These are phyloP conservation scores for Dryas iulia DNA, from an alignment of 1,140 invertebrate species.

Conservation along the genomic window DNA sequence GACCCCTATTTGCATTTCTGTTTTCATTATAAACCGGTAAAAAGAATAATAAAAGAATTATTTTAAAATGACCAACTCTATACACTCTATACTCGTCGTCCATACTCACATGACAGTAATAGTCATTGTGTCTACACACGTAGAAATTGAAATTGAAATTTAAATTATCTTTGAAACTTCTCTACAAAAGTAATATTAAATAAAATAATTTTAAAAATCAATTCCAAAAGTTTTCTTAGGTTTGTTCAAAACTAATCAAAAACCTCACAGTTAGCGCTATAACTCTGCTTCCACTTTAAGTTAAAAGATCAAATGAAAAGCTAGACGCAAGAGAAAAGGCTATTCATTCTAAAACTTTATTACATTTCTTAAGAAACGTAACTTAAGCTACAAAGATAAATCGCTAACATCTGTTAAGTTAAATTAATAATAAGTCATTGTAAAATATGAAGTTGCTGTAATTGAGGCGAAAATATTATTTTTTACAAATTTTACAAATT, in stretches of 20 bases:
- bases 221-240: not conserved
- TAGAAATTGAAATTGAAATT: too few species aligned
- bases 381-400: constrained; percentile 1
- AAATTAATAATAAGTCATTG: not conserved
- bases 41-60: too few species aligned
- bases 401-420: not conserved
- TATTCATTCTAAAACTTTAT: not conserved
- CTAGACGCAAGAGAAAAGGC: not conserved
- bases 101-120: too few species aligned
- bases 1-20: too few species aligned
- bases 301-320: not conserved
- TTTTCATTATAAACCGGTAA: too few species aligned
- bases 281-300: not conserved
- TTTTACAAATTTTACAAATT: too few species aligned
- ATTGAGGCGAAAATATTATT: not conserved
- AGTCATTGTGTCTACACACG: too few species aligned
- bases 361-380: not conserved
- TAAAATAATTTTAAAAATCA: not conserved
- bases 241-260: not conserved
- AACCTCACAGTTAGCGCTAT: not conserved
- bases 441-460: not conserved
- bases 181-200: not conserved
- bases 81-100: too few species aligned
- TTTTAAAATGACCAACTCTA: too few species aligned
- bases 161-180: too few species aligned